Evolutionary conservation across 1,140 invertebrate genomes (phyloP).

Genomic region (Holcopasites calliopsidis): DNA sequence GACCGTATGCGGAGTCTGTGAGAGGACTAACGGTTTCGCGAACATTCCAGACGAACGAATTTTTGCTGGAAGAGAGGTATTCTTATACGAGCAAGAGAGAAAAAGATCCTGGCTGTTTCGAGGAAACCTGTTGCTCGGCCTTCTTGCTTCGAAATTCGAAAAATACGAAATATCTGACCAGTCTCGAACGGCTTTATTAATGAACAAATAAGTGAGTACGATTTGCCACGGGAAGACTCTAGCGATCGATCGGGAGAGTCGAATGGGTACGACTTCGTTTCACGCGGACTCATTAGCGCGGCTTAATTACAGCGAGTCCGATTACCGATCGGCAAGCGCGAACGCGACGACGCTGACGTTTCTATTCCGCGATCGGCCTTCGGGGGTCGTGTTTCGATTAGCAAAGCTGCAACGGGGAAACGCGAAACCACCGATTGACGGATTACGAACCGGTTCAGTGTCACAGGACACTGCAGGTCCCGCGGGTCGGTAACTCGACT

Average conservation of each 20-base stretch:
- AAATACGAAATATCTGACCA: too few relatives aligned
- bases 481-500: conserved; percentile 32
- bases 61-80: too few relatives aligned
- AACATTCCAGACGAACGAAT: conserved; percentile 1
- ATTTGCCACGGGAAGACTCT: not conserved
- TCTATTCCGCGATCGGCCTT: conserved; percentile 12
- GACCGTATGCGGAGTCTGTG: conserved; percentile 11
- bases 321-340: not conserved
- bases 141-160: not conserved
- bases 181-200: too few relatives aligned
- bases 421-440: conserved; percentile 13
- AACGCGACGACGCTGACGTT: not conserved
- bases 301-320: conserved; percentile 12
- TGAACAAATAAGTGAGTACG: too few relatives aligned
- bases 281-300: conserved; percentile 1
- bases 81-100: too few relatives aligned
- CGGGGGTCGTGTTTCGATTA: conserved; percentile 25
- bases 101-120: too few relatives aligned
- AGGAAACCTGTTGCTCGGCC: too few relatives aligned
- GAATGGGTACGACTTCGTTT: not conserved
- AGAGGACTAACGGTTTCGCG: conserved; percentile 29
- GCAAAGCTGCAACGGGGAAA: conserved; percentile 10
- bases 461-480: conserved; percentile 5
- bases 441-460: conserved; percentile 28
- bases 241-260: not conserved